A percentile compares a stretch with the other conserved stretches of the same genome.
Conservation (phyloP, 2,113 vertebrate genomes). For the Phylloscopus whistleri region DNA sequence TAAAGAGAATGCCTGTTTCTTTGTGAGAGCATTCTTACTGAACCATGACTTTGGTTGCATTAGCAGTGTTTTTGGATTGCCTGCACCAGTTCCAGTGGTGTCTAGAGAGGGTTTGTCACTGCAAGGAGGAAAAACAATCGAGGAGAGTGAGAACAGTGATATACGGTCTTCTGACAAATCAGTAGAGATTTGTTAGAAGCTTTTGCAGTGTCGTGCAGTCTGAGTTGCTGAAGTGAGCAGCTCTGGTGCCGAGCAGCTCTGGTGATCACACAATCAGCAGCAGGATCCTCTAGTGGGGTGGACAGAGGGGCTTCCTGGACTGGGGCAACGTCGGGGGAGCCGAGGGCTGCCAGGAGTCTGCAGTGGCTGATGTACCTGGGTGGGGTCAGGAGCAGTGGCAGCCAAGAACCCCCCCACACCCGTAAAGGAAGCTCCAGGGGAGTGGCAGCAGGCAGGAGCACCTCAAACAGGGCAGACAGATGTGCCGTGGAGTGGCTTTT, state of each 20-base stretch:
- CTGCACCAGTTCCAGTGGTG: neutral
- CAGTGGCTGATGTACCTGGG: neutral
- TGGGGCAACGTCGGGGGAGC: fast-evolving
- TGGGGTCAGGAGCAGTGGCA: neutral
- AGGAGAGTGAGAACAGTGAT: neutral
- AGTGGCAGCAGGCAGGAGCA: neutral
- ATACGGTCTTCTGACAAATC: neutral
- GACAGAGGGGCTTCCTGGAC: neutral
- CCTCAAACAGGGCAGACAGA: neutral
- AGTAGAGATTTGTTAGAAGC: neutral
- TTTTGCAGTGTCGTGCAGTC: neutral
- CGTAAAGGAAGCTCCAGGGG: neutral
- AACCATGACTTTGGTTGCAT: neutral
- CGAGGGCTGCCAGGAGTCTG: fast-evolving
- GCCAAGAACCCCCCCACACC: too few species aligned
- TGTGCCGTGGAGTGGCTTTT: fast-evolving
- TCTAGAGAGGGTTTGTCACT: neutral
- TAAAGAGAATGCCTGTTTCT: neutral
- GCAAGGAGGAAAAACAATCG: neutral
- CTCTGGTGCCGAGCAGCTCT: neutral
- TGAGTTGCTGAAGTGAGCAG: neutral
- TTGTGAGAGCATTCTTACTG: neutral
- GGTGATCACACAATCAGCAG: fast-evolving
- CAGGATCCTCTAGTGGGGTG: neutral
- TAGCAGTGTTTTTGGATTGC: neutral